phyloP scores from a whole-genome alignment of 2,797 vertebrate genomes.

The Nyctalus aviator region DNA sequence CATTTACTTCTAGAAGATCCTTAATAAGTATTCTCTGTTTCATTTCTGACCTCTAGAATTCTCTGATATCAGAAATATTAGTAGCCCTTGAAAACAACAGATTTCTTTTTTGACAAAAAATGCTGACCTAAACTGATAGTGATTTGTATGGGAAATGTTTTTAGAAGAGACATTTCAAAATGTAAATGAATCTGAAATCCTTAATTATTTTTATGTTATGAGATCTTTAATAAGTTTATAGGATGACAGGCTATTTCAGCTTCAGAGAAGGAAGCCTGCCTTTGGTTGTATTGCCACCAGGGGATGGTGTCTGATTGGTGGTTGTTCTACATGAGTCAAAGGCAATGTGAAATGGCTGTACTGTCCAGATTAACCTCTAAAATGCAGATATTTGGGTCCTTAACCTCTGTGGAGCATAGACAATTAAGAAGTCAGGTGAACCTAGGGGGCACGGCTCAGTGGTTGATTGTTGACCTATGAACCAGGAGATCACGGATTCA shows the following conservation, averaged over 20 bases:
- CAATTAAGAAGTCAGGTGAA: not conserved
- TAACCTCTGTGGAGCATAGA: not conserved
- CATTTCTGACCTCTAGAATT: not conserved
- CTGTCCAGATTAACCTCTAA: not conserved
- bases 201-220: not conserved
- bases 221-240: not conserved
- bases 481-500: too few species aligned
- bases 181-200: slow-evolving; percentile 35
- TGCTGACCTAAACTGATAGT: not conserved
- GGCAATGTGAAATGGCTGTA: not conserved
- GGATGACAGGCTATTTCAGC: not conserved
- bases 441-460: too few species aligned
- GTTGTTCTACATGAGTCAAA: not conserved
- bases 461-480: too few species aligned
- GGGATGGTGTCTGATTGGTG: not conserved
- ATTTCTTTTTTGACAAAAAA: slow-evolving; percentile 27
- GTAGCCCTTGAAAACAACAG: not conserved
- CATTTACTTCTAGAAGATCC: not conserved
- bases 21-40: not conserved
- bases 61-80: slow-evolving; percentile 28
- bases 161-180: slow-evolving; percentile 28
- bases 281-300: not conserved
- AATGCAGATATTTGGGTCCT: not conserved
- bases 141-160: slow-evolving; percentile 18
- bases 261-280: not conserved